Evolutionary conservation across 2,888 invertebrate genomes (phyloP), one percentile per base, ranked within the genome.

Genomic region (Drosophila neotestacea): DNA sequence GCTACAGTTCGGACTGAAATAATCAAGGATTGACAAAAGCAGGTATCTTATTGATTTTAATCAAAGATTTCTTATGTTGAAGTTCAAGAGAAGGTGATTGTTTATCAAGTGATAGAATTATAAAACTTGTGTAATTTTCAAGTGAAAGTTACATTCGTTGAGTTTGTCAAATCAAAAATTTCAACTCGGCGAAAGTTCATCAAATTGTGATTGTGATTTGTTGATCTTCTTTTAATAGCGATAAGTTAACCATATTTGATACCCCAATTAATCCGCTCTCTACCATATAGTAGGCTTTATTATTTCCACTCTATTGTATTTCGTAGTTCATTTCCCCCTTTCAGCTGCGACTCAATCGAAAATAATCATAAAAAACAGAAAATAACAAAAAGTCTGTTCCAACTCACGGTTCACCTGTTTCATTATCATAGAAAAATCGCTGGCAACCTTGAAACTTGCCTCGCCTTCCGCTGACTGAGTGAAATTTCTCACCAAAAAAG

Each of bases 401-500:
- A 67, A 56, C 50, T 67, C 59, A 63, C 48, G 56, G 67, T 32
- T 64, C 63, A 67, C 67, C 68, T 63, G 73, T 59, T 54, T 54
- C 70, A 74, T 70, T 78, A 70, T 77, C 70, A 78, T 75, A 66
- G 65, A 74, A 62, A 75, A 55, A 66, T 70, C 70, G 44, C 52
- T 41, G 76, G 68, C 79, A 77, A 77, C 77, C 77, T 77, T 77
- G 77, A 77, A 77, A 77, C 76, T 75, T 6, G 79, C 79, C 71
- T 60, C 75, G 70, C 74, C 74, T 64, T 74, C 74, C 79, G 65
- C 74, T 66, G 51, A 32, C 60, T 58, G 52, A 79, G 82, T 79
- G 85, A 83, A 87, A 87, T 83, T 87, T 85, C 69, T 79, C 71
- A 73, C 58, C 74, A 69, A 81, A 79, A 63, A 72, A 71, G 32